A percentile compares a stretch with the other conserved stretches of the same genome.
These are phyloP conservation scores for Apodemus sylvaticus DNA, from an alignment of 2,113 vertebrate species.

Conservation along the genomic window DNA sequence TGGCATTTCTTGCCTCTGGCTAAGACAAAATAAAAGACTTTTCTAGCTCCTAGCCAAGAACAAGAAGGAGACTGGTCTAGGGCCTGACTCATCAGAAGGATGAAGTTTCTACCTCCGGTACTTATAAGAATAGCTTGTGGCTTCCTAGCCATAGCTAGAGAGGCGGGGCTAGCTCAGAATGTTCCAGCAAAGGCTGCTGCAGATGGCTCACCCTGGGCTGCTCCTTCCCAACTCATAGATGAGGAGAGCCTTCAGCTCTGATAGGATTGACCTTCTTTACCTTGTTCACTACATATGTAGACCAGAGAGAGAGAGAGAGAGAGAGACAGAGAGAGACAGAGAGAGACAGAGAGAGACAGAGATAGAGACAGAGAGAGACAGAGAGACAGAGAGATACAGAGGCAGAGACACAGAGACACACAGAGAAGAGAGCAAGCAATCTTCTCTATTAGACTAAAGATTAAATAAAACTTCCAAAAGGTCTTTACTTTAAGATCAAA, in stretches of 20 bases:
- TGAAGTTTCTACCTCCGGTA: neutral
- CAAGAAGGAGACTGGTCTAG: neutral
- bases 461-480: neutral
- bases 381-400: neutral
- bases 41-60: neutral
- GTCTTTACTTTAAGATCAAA: neutral
- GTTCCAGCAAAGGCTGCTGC: neutral
- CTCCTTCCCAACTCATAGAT: neutral
- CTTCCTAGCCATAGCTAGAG: neutral
- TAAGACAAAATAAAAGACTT: neutral
- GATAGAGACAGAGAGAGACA: neutral
- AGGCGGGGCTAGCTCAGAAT: fast-evolving
- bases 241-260: neutral
- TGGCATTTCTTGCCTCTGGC: too few relatives aligned
- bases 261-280: neutral
- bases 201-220: neutral
- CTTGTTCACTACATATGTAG: neutral
- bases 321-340: neutral
- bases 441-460: neutral
- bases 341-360: neutral
- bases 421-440: neutral
- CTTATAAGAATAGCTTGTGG: neutral
- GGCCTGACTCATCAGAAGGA: neutral
- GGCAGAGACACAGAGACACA: too few relatives aligned
- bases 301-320: too few relatives aligned